Evolutionary conservation across 2,888 invertebrate species (phyloP).

Genomic region (Agonopterix heracliana): DNA sequence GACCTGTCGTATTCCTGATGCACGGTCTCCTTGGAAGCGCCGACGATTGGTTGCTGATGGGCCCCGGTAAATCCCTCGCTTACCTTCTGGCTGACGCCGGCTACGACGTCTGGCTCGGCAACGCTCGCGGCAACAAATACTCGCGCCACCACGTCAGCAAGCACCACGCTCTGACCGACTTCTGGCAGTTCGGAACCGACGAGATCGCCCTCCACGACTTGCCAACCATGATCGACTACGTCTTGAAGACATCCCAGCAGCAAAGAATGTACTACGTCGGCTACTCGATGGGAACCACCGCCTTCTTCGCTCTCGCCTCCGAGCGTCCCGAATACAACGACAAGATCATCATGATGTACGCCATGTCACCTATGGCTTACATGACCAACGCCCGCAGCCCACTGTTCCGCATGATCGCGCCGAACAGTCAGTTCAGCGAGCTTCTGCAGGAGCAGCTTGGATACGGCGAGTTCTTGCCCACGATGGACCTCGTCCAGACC

Average conservation of each 20-base stretch:
- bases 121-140: conserved; percentile 61
- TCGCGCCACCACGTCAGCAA: conserved; percentile 51
- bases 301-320: conserved; percentile 52
- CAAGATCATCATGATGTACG: conserved; percentile 57
- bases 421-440: conserved; percentile 41
- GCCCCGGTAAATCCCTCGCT: conserved; percentile 70
- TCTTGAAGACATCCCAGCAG: conserved; percentile 41
- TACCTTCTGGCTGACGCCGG: conserved; percentile 56
- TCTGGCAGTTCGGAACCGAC: conserved; percentile 65
- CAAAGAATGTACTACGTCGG: conserved; percentile 58
- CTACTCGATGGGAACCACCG: conserved; percentile 50
- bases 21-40: conserved; percentile 82
- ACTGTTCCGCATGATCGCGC: conserved; percentile 55
- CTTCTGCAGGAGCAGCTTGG: conserved; percentile 37
- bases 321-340: conserved; percentile 52
- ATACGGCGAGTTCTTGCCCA: conserved; percentile 47
- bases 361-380: conserved; percentile 63
- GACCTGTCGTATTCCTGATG: conserved; percentile 71
- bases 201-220: conserved; percentile 61
- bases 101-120: conserved; percentile 67
- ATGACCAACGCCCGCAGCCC: conserved; percentile 61
- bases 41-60: conserved; percentile 81
- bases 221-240: conserved; percentile 63
- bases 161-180: conserved; percentile 47
- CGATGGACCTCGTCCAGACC: conserved; percentile 36